These are phyloP conservation scores for Rambutsinella grinnellia DNA, from an alignment of 2,888 invertebrate species.

Conservation along the genomic window DNA sequence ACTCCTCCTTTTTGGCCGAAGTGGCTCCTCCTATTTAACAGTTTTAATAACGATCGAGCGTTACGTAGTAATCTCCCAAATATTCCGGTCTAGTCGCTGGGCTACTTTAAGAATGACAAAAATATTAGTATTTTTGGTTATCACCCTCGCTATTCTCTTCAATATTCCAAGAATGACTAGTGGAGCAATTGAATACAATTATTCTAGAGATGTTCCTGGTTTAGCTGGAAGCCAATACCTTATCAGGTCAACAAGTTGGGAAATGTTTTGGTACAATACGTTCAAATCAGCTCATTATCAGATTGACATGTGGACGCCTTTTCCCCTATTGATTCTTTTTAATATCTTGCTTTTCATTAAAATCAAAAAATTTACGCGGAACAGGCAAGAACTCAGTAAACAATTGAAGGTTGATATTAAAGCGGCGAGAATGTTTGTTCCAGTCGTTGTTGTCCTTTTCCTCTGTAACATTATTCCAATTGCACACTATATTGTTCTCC, in stretches of 20 bases:
- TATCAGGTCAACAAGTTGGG: not conserved
- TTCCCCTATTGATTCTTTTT: constrained; percentile 24
- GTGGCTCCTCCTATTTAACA: constrained; percentile 26
- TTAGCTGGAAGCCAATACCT: constrained; percentile 13
- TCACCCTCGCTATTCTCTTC: not conserved
- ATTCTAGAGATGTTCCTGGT: constrained; percentile 8
- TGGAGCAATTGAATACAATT: not conserved
- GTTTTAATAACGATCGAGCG: constrained; percentile 31
- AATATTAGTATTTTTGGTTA: not conserved
- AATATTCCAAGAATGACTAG: constrained; percentile 22
- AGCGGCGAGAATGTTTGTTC: constrained; percentile 34
- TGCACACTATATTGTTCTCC: not conserved
- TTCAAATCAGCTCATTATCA: constrained; percentile 4
- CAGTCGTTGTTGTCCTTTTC: constrained; percentile 24
- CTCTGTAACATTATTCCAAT: constrained; percentile 21
- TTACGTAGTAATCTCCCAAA: constrained; percentile 8
- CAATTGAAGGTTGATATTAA: constrained; percentile 8
- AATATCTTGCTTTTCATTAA: constrained; percentile 23
- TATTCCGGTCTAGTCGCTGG: not conserved
- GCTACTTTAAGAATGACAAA: constrained; percentile 1
- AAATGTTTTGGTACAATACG: constrained; percentile 21
- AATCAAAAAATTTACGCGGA: constrained; percentile 14
- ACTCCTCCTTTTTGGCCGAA: constrained; percentile 12
- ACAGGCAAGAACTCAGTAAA: constrained; percentile 10
- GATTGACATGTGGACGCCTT: constrained; percentile 24